Conservation (phyloP, 2,797 vertebrate species). For the Gephyroberyx darwinii region DNA sequence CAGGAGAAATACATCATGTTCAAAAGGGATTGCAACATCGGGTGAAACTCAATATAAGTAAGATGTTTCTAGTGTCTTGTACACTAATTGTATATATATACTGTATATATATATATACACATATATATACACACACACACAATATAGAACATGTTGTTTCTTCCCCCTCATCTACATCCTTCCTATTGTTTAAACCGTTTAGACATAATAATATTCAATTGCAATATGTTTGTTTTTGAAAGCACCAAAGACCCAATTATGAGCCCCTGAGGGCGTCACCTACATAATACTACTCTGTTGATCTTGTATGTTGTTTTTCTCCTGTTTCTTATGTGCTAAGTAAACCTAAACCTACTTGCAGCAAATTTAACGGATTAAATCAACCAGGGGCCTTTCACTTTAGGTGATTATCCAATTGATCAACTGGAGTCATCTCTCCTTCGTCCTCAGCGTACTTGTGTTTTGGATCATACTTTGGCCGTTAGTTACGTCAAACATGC, state of each 20-base stretch:
- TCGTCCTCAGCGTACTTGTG: too few relatives aligned
- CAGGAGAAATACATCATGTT: constrained; percentile 9
- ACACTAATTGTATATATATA: too few relatives aligned
- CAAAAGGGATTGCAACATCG: neutral
- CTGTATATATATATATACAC: too few relatives aligned
- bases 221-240: neutral
- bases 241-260: neutral
- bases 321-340: neutral
- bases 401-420: too few relatives aligned
- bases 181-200: neutral
- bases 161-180: neutral
- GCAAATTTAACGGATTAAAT: neutral
- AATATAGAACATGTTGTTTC: too few relatives aligned
- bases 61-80: too few relatives aligned
- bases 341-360: neutral
- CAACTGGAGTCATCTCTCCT: too few relatives aligned
- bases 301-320: neutral
- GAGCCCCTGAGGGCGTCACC: neutral
- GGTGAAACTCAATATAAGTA: too few relatives aligned
- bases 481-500: too few relatives aligned
- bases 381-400: neutral
- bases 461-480: too few relatives aligned
- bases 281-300: neutral
- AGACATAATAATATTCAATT: neutral
- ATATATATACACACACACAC: too few relatives aligned